Evolutionary conservation across 2,888 invertebrate genomes (phyloP).

Genomic region (Nemoura dubitans): DNA sequence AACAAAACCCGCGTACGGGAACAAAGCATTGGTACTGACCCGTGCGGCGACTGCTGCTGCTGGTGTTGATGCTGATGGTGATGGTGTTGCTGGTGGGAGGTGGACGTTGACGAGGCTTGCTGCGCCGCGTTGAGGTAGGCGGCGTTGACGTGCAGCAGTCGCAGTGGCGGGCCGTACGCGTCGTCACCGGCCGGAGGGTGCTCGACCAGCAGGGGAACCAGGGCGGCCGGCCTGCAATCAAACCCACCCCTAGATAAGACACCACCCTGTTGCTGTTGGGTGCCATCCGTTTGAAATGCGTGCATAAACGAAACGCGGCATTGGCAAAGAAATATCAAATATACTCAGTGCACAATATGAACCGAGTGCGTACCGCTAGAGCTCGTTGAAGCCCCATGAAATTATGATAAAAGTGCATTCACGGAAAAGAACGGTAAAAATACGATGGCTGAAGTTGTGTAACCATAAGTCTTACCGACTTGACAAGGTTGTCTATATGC

Average conservation of each 20-base stretch:
- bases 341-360: no score
- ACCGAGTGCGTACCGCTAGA: no score
- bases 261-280: no score
- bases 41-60: not conserved
- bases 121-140: not conserved
- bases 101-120: not conserved
- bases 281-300: no score
- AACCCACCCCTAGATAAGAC: not conserved
- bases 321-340: no score
- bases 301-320: no score
- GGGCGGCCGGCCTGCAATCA: slow-evolving; percentile 20
- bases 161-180: not conserved
- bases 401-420: no score
- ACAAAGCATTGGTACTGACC: not conserved
- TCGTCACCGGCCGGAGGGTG: slow-evolving; percentile 9
- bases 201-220: slow-evolving; percentile 20
- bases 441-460: no score
- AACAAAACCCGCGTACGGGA: not conserved
- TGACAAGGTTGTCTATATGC: no score
- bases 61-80: not conserved
- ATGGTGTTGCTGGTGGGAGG: not conserved
- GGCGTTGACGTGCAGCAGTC: not conserved
- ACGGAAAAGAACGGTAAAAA: no score
- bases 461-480: no score
- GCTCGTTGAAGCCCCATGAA: no score